Conservation (phyloP, 2,113 vertebrate species). For the Callocephalon fimbriatum region DNA sequence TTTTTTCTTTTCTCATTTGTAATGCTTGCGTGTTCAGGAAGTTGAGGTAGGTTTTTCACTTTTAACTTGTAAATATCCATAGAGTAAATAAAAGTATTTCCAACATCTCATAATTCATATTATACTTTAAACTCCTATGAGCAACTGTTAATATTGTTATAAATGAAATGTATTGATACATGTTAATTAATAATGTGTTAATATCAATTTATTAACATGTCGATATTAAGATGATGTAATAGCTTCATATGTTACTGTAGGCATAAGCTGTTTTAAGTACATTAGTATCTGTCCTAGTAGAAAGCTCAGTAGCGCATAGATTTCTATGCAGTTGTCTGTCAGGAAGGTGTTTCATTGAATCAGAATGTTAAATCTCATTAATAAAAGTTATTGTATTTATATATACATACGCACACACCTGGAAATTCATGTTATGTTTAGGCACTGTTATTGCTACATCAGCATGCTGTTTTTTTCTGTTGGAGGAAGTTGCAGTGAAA, state of each 20-base stretch:
- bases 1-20: conserved; percentile 77
- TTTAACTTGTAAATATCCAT: conserved; percentile 68
- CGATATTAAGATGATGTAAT: neutral
- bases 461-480: neutral
- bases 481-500: neutral
- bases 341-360: neutral
- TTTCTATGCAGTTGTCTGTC: neutral
- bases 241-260: neutral
- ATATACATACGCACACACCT: neutral
- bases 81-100: conserved; percentile 28
- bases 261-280: neutral
- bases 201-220: neutral
- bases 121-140: neutral
- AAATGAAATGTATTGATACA: neutral
- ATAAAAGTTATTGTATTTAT: neutral
- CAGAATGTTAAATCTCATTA: neutral
- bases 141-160: conserved; percentile 18
- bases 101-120: neutral
- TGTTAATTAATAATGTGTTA: neutral
- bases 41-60: conserved; percentile 82
- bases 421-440: neutral
- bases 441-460: neutral
- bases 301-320: fast-evolving
- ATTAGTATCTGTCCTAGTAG: neutral
- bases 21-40: conserved; percentile 81